Percentiles rank a stretch among this genome's conserved stretches.
These are phyloP conservation scores for Chromis chromis DNA, from an alignment of 2,797 vertebrate genomes.

Conservation along the genomic window DNA sequence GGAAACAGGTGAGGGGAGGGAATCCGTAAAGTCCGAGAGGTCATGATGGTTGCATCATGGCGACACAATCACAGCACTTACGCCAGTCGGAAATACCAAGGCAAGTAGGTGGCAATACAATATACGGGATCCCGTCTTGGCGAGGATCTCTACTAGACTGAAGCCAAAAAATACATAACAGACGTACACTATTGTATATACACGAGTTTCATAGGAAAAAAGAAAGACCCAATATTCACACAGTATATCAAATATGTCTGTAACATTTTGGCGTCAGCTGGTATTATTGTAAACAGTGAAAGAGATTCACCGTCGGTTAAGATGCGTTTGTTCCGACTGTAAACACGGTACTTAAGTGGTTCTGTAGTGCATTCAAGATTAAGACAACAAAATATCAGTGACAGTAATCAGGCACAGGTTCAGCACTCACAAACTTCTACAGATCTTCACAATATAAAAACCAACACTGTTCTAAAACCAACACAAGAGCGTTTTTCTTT, in stretches of 20 bases:
- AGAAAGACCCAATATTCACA: conserved; percentile 61
- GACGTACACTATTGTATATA: conserved; percentile 54
- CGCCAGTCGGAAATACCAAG: conserved; percentile 77
- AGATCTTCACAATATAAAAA: conserved; percentile 75
- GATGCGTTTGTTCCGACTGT: conserved; percentile 72
- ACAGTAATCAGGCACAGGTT: conserved; percentile 82
- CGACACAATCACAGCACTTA: conserved; percentile 72
- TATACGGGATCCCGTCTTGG: conserved; percentile 55
- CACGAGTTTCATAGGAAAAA: conserved; percentile 56
- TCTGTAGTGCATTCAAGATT: conserved; percentile 76
- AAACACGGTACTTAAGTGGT: conserved; percentile 72
- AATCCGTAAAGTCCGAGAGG: conserved; percentile 53
- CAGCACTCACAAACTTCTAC: conserved; percentile 79
- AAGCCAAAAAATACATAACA: conserved; percentile 64
- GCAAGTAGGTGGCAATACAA: conserved; percentile 77
- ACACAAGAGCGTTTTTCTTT: conserved; percentile 59
- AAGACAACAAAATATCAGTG: conserved; percentile 73
- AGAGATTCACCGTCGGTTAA: conserved; percentile 50
- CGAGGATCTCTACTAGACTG: conserved; percentile 58
- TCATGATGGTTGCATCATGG: conserved; percentile 64
- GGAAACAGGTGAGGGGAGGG: conserved; percentile 46
- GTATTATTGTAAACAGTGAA: conserved; percentile 82
- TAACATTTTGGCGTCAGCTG: conserved; percentile 83
- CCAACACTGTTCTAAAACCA: conserved; percentile 76
- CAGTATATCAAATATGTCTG: conserved; percentile 73